These are phyloP conservation scores for Serranus cabrilla DNA, from an alignment of 2,797 vertebrate genomes.

Conservation along the genomic window DNA sequence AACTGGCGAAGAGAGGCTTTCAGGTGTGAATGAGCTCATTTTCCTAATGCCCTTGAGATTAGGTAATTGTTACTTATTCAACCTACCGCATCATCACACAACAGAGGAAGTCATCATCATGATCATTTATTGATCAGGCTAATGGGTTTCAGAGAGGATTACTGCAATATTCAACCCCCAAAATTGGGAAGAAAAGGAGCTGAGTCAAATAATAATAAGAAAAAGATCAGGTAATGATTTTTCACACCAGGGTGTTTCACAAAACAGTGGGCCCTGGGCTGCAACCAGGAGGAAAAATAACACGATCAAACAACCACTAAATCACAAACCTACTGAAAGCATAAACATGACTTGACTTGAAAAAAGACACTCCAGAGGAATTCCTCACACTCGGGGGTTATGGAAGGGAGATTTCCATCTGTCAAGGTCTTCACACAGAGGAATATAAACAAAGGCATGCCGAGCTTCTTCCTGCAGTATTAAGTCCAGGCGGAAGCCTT, in stretches of 20 bases:
- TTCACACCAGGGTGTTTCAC: neutral
- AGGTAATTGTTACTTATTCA: slow-evolving; percentile 24
- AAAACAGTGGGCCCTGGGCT: neutral
- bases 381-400: slow-evolving; percentile 6
- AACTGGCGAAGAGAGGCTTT: slow-evolving; percentile 3
- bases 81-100: neutral
- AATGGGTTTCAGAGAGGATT: neutral
- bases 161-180: neutral
- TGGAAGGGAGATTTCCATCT: slow-evolving; percentile 26
- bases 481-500: slow-evolving; percentile 5
- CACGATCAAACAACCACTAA: slow-evolving; percentile 23
- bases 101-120: neutral
- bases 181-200: neutral
- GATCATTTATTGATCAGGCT: slow-evolving; percentile 24
- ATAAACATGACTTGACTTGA: slow-evolving; percentile 56
- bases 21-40: slow-evolving; percentile 46
- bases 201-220: neutral
- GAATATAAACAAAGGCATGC: slow-evolving; percentile 50
- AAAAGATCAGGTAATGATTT: slow-evolving; percentile 14
- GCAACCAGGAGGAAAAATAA: slow-evolving; percentile 20
- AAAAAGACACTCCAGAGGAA: slow-evolving; percentile 33
- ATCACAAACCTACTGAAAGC: slow-evolving; percentile 13
- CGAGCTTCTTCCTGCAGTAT: slow-evolving; percentile 23
- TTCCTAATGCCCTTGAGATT: slow-evolving; percentile 24
- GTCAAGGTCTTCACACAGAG: slow-evolving; percentile 16